Evolutionary conservation across 2,888 invertebrate species (phyloP).

Genomic region (Tholera decimalis): DNA sequence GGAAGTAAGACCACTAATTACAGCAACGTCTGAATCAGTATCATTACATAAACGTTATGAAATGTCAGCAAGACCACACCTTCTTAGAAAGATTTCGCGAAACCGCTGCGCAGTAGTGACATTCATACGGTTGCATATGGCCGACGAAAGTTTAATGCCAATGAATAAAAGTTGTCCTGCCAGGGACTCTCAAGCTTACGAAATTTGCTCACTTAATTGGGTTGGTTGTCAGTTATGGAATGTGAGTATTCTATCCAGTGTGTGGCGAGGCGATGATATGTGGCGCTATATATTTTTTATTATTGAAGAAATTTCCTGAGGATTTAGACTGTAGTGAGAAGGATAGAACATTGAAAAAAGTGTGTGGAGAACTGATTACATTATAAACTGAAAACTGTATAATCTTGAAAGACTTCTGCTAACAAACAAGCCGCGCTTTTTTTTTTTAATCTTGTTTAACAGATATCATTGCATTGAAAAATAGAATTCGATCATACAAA

Average conservation of each 20-base stretch:
- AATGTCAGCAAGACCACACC: slow-evolving; percentile 26
- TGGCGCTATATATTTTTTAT: slow-evolving; percentile 3
- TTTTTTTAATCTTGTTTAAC: no score
- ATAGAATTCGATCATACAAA: no score
- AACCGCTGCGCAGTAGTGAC: slow-evolving; percentile 46
- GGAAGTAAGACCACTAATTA: slow-evolving; percentile 45
- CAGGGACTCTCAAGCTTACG: slow-evolving; percentile 80
- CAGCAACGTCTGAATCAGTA: slow-evolving; percentile 30
- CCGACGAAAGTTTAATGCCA: slow-evolving; percentile 70
- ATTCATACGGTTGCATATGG: slow-evolving; percentile 50
- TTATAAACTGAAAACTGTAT: no score
- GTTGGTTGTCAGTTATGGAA: slow-evolving; percentile 70
- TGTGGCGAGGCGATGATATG: slow-evolving; percentile 35
- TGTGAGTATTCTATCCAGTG: slow-evolving; percentile 57
- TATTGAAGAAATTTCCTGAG: no score
- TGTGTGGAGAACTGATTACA: no score
- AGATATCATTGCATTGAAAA: no score
- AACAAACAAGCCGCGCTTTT: no score
- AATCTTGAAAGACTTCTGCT: no score
- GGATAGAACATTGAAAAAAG: no score
- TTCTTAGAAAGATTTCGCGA: slow-evolving; percentile 43
- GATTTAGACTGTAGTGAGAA: no score
- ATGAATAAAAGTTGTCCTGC: slow-evolving; percentile 78
- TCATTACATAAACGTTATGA: slow-evolving; percentile 56
- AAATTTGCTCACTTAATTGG: slow-evolving; percentile 76